A percentile compares a stretch with the other conserved stretches of the same genome.
Evolutionary conservation across 2,797 vertebrate species (phyloP).

Genomic region (Arrhamphus sclerolepis): DNA sequence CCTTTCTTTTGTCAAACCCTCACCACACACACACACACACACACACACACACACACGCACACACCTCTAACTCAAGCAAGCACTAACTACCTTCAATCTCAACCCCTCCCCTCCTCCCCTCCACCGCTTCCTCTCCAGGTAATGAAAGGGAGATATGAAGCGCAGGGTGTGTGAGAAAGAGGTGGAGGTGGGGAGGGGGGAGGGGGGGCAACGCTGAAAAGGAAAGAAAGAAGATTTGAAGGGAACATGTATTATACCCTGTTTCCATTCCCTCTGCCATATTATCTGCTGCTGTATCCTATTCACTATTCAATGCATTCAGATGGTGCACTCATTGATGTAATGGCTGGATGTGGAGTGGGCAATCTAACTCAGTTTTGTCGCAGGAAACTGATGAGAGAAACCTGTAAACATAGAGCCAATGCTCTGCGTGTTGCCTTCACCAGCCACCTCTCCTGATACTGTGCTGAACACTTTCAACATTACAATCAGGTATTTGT

Average conservation of each 20-base stretch:
- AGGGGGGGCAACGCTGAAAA: slow-evolving; percentile 26
- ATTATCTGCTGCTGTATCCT: slow-evolving; percentile 50
- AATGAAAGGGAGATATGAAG: slow-evolving; percentile 74
- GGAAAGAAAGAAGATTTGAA: slow-evolving; percentile 63
- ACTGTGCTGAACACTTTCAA: no score
- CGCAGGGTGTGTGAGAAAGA: slow-evolving; percentile 3
- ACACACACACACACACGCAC: slow-evolving; percentile 29
- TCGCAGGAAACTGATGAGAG: slow-evolving; percentile 35
- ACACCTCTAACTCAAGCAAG: slow-evolving; percentile 54
- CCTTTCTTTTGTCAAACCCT: no score
- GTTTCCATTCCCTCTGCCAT: slow-evolving; percentile 52
- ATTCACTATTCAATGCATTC: slow-evolving; percentile 56
- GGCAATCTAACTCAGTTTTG: slow-evolving; percentile 39
- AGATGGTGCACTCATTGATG: slow-evolving; percentile 45
- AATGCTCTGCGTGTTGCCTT: slow-evolving; percentile 1
- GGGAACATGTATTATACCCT: slow-evolving; percentile 63
- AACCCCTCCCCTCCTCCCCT: slow-evolving; percentile 30
- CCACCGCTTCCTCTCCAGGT: slow-evolving; percentile 64
- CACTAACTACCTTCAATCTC: slow-evolving; percentile 71
- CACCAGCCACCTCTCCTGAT: not conserved
- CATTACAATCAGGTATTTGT: no score
- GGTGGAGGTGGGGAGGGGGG: not conserved
- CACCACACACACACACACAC: no score
- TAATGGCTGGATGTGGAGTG: slow-evolving; percentile 50
- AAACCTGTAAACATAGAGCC: slow-evolving; percentile 31